phyloP scores from a whole-genome alignment of 2,888 invertebrate genomes.

The Nebria brevicollis region DNA sequence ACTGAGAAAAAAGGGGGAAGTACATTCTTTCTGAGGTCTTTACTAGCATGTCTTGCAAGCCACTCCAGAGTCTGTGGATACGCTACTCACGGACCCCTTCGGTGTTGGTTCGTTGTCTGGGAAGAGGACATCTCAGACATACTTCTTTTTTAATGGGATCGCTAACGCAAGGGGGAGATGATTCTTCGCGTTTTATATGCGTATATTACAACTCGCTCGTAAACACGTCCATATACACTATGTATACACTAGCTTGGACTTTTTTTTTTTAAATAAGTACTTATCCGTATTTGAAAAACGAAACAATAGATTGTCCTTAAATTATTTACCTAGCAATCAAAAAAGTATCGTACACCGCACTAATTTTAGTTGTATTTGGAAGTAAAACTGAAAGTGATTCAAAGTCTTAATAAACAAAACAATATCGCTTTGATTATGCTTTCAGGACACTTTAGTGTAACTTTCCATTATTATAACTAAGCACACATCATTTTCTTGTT shows the following conservation, averaged over 20 bases:
- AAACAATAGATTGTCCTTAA: not conserved
- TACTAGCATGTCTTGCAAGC: conserved; percentile 9
- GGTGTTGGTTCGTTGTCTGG: conserved; percentile 32
- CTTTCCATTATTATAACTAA: conserved; percentile 22
- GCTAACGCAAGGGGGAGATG: conserved; percentile 50
- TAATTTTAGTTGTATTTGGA: not conserved
- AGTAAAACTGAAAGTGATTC: conserved; percentile 29
- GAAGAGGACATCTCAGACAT: conserved; percentile 49
- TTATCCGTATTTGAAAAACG: not conserved
- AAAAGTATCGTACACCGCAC: not conserved
- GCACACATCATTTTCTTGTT: conserved; percentile 38
- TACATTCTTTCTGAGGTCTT: not conserved
- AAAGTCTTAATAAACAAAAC: conserved; percentile 23
- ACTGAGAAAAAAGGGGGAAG: conserved; percentile 6
- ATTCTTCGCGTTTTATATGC: conserved; percentile 20
- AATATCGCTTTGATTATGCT: conserved; percentile 26
- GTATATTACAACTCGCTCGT: conserved; percentile 5
- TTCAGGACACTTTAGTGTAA: conserved; percentile 27
- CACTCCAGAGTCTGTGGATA: not conserved
- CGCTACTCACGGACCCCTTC: conserved; percentile 43
- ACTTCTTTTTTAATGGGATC: conserved; percentile 50
- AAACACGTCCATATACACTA: not conserved
- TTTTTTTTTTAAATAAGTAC: not conserved
- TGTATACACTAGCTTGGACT: not conserved
- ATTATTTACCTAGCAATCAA: not conserved